A percentile compares a stretch with the other conserved stretches of the same genome.
phyloP scores from a whole-genome alignment of 2,888 invertebrate species.

The Catocala nupta region DNA sequence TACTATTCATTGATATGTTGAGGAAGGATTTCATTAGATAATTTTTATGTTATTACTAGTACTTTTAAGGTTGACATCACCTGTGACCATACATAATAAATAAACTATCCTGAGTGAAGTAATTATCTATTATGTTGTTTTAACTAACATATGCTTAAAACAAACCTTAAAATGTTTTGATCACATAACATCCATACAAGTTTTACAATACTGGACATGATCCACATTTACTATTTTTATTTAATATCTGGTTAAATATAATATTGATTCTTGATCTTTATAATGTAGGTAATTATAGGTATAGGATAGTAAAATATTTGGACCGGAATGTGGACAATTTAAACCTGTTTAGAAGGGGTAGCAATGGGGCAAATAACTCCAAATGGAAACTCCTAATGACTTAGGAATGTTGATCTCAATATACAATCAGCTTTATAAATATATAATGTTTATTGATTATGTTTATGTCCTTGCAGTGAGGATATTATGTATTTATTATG shows the following conservation, averaged over 20 bases:
- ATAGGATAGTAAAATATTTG: slow-evolving; percentile 1
- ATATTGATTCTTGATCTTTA: slow-evolving; percentile 8
- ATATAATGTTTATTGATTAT: slow-evolving; percentile 21
- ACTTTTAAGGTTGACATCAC: not conserved
- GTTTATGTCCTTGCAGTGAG: slow-evolving; percentile 11
- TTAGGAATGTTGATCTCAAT: slow-evolving; percentile 47
- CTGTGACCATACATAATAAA: too few relatives aligned
- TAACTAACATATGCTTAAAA: too few relatives aligned
- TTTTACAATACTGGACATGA: too few relatives aligned
- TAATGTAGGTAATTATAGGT: not conserved
- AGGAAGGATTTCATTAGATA: slow-evolving; percentile 1
- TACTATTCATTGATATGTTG: slow-evolving; percentile 16
- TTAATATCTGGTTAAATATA: not conserved
- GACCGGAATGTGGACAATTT: not conserved
- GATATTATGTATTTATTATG: slow-evolving; percentile 38
- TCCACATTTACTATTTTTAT: too few relatives aligned
- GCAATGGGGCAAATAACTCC: too few relatives aligned
- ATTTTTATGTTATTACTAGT: not conserved
- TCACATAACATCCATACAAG: too few relatives aligned
- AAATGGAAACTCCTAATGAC: slow-evolving; percentile 4
- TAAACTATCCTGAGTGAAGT: too few relatives aligned
- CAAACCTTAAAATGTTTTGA: too few relatives aligned
- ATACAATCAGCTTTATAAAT: slow-evolving; percentile 42
- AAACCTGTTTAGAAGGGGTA: not conserved
- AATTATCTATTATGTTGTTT: too few relatives aligned